Evolutionary conservation across 2,888 invertebrate species (phyloP), one percentile per base, ranked within the genome.

Genomic region (Gymnosoma rotundatum): DNA sequence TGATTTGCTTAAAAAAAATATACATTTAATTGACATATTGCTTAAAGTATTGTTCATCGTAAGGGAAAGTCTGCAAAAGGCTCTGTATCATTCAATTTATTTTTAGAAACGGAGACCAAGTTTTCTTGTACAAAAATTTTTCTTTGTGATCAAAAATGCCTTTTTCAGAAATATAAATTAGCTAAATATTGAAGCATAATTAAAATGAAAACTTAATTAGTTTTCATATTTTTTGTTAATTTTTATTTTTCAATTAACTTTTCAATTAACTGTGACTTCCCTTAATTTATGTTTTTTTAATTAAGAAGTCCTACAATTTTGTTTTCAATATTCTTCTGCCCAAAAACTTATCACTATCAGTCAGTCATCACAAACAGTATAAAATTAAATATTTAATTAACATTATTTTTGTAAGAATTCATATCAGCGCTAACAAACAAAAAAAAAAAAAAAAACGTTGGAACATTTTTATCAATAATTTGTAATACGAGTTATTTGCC

Each of bases 281-380:
- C 21, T 60, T 4, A 2, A 4, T 6, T 38, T 60, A n/a, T 36
- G 18, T 42, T 20, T 32, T 12, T 58, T 56, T 32, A 64, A 64
- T 74, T 54, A 63, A 54, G 63, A 74, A 63, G 54, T 54, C 63
- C 42, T 42, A 9, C 5, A 64, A 54, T 63, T 52, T 72, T 10
- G 2, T 0, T 50, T 36, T 70, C 18, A 42, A 45, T 18, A 8
- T 18, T 32, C 14, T 52, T 16, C 20, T 38, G 18, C 7, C 38
- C 32, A 16, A 14, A n/a, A 38, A 21, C 16, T n/a, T 36, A 14
- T 48, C 18, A 25, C 10, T 42, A 18, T 25, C 36, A n/a, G 1
- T 20, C 38, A 25, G 1, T 20, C 38, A 25, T n/a, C 20, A 6
- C 25, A 7, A 63, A 25, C 48, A 61, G 32, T 12, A 74, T 14